Evolutionary conservation across 2,113 vertebrate species (phyloP).

Genomic region (Pseudolaguvia tuberculata): DNA sequence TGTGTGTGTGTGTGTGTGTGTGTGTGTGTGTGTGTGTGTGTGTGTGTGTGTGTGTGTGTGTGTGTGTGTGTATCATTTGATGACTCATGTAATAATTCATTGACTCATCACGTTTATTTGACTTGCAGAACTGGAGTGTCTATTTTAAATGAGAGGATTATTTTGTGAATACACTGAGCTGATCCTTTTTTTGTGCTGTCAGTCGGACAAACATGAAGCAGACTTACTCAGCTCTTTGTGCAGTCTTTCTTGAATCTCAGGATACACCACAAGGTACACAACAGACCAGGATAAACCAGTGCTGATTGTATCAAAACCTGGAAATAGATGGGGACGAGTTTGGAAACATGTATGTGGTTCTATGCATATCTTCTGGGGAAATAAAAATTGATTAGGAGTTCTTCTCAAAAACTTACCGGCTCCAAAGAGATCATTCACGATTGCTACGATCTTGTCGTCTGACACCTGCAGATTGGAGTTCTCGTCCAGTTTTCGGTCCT

Average conservation of each 20-base stretch:
- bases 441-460: slow-evolving; percentile 72
- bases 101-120: slow-evolving; percentile 19
- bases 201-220: not conserved
- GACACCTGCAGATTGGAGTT: slow-evolving; percentile 68
- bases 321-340: not conserved
- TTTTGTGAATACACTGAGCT: not conserved
- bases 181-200: slow-evolving; percentile 5
- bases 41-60: too few species aligned
- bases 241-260: slow-evolving; percentile 78
- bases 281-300: slow-evolving; percentile 85
- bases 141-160: slow-evolving; percentile 10
- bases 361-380: not conserved
- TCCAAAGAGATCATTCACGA: slow-evolving; percentile 87
- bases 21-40: too few species aligned
- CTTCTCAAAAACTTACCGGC: slow-evolving; percentile 72
- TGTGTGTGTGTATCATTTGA: not conserved
- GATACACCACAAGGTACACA: slow-evolving; percentile 76
- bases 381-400: not conserved
- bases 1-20: too few species aligned
- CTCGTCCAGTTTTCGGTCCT: slow-evolving; percentile 73
- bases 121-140: slow-evolving; percentile 6
- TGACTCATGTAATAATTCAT: slow-evolving; percentile 16
- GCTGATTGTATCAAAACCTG: slow-evolving; percentile 89
- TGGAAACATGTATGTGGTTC: not conserved
- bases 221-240: slow-evolving; percentile 81